Evolutionary conservation across 2,888 invertebrate species (phyloP).

Genomic region (Leuctra nigra): DNA sequence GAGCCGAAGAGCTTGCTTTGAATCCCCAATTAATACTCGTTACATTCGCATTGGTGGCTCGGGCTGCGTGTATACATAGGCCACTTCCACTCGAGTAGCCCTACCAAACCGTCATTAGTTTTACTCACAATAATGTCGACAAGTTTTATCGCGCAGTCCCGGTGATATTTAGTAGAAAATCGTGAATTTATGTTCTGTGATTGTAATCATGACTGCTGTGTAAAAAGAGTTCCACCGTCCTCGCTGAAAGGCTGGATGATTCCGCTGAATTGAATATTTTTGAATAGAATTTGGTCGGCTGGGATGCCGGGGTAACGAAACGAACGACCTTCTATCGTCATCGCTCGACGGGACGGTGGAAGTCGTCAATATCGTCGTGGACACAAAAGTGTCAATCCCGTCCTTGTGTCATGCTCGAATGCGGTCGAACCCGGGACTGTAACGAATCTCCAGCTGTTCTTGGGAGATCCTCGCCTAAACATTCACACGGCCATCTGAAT

Average conservation of each 20-base stretch:
- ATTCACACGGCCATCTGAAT: no score
- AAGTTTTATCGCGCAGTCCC: not conserved
- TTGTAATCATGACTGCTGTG: not conserved
- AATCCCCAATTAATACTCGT: not conserved
- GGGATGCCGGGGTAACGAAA: not conserved
- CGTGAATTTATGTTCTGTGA: not conserved
- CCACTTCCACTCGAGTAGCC: not conserved
- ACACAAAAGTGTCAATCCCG: not conserved
- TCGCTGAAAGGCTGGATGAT: not conserved
- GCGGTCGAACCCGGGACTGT: not conserved
- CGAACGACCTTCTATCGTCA: not conserved
- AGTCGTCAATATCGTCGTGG: not conserved
- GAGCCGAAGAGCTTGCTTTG: not conserved
- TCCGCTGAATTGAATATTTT: not conserved
- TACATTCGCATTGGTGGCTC: not conserved
- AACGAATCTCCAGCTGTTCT: not conserved
- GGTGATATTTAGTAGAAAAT: not conserved
- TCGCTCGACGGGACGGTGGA: no score
- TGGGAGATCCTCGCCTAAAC: no score
- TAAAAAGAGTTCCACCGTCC: not conserved
- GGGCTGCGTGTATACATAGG: not conserved
- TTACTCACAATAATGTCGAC: not conserved
- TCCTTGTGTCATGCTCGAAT: no score
- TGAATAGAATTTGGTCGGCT: not conserved
- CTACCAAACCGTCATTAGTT: not conserved